Evolutionary conservation across 2,797 vertebrate species (phyloP).

Genomic region (Mus minutoides): DNA sequence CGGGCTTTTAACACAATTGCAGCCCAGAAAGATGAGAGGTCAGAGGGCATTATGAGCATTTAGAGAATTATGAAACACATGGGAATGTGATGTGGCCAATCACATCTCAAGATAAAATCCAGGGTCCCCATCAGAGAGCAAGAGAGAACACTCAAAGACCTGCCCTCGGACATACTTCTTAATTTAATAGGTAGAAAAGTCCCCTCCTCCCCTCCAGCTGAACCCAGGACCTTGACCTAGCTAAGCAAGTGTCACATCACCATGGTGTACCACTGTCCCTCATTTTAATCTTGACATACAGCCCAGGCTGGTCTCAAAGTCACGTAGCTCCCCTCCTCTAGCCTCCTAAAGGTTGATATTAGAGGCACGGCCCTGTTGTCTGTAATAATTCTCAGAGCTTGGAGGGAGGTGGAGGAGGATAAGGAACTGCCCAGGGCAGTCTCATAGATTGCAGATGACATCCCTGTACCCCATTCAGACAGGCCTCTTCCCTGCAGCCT

Average conservation of each 20-base stretch:
- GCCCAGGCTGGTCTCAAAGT: background rate
- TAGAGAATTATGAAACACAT: slow-evolving; percentile 4
- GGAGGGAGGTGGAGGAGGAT: background rate
- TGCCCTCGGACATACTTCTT: background rate
- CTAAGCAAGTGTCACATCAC: background rate
- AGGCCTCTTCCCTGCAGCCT: background rate
- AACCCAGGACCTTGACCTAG: background rate
- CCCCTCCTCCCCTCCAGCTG: background rate
- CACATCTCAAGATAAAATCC: background rate
- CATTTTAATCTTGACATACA: background rate
- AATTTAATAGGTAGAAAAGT: background rate
- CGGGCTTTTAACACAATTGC: background rate
- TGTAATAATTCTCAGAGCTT: background rate
- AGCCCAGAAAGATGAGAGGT: slow-evolving; percentile 9
- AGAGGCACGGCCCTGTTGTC: background rate
- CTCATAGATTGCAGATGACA: background rate
- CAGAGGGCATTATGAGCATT: slow-evolving; percentile 33
- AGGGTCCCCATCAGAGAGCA: background rate
- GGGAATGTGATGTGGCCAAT: background rate
- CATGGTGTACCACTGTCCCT: too few relatives aligned
- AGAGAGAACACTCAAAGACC: background rate
- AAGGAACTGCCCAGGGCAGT: background rate
- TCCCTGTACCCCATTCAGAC: fast-evolving
- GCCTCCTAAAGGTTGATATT: background rate
- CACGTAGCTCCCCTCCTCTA: background rate